Base-by-base conservation (phyloP, 2,888 invertebrate genomes). In the Hermaeophaga mercurialis region DNA sequence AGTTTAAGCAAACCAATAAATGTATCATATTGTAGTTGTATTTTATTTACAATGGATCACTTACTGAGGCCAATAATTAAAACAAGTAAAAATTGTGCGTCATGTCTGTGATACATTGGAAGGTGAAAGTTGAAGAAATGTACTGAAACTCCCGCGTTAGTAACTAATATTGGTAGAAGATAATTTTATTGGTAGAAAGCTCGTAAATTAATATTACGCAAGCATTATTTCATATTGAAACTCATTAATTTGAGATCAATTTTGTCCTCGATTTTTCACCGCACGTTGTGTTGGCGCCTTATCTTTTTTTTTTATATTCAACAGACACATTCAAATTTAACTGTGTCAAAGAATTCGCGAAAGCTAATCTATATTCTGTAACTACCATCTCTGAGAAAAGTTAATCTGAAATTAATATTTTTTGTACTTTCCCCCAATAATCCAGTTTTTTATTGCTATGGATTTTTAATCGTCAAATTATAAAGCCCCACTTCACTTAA, bases 171-270 rank as follows among this genome's bases (percentile, higher is more conserved):
- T 22, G 5, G 24, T 14, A 18, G n/a, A n/a, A n/a, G n/a, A n/a
- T n/a, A n/a, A n/a, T n/a, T 48, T 48, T 48, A 48, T 48, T 48
- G 38, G 48, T 48, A 48, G 48, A 48, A 48, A 48, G 48, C 48
- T 48, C 48, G 36, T 48, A 48, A 48, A 48, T 39, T 48, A 22
- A 17, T 47, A 48, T 48, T 48, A 38, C 48, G 38, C 48, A 48
- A 48, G 6, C 48, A 48, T 38, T 48, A 48, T 48, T 48, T 48
- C 38, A 28, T 36, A 38, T 48, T n/a, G 2, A 48, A 48, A 36
- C 17, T 48, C 38, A 48, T 38, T 48, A 48, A 36, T 12, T 14
- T 38, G 38, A 33, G 19, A 33, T 31, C 1, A 17, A 45, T 45
- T n/a, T 45, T 17, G 45, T 45, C 31, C 45, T 31, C 28, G 7